Conservation (phyloP, 2,888 invertebrate genomes). For the Ephialtes manifestator region DNA sequence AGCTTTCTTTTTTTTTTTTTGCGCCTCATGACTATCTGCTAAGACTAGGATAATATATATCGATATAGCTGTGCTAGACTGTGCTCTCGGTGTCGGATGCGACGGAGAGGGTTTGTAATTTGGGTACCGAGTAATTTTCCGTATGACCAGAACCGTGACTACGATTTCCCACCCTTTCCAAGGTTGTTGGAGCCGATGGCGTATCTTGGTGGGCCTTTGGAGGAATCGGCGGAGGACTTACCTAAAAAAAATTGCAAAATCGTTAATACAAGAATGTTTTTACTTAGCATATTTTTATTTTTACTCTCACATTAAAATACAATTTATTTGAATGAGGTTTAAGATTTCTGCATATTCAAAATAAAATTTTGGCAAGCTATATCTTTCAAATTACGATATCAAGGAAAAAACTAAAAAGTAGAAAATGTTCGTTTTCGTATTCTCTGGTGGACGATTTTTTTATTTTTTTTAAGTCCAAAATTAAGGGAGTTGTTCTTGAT, state of each 20-base stretch:
- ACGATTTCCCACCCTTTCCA: conserved; percentile 81
- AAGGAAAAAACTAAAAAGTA: too few relatives aligned
- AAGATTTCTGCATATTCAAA: too few relatives aligned
- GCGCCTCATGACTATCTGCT: conserved; percentile 53
- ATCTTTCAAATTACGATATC: too few relatives aligned
- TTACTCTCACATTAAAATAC: background rate
- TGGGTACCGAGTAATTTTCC: conserved; percentile 85
- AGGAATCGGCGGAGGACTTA: conserved; percentile 84
- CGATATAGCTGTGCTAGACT: conserved; percentile 77
- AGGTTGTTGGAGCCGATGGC: conserved; percentile 84
- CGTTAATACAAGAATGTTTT: conserved; percentile 1
- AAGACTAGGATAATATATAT: conserved; percentile 61
- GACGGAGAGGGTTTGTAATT: conserved; percentile 84
- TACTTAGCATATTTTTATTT: background rate
- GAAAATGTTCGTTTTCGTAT: too few relatives aligned
- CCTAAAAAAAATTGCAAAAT: conserved; percentile 72
- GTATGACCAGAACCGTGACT: conserved; percentile 77
- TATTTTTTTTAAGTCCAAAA: too few relatives aligned
- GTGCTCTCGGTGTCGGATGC: conserved; percentile 83
- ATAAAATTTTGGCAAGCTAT: too few relatives aligned
- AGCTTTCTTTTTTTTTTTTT: conserved; percentile 16
- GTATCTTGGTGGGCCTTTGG: conserved; percentile 84
- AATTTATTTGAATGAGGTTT: too few relatives aligned
- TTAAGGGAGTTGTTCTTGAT: too few relatives aligned
- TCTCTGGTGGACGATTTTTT: too few relatives aligned